Conservation (phyloP, 2,113 vertebrate species). For the Serilophus lunatus region DNA sequence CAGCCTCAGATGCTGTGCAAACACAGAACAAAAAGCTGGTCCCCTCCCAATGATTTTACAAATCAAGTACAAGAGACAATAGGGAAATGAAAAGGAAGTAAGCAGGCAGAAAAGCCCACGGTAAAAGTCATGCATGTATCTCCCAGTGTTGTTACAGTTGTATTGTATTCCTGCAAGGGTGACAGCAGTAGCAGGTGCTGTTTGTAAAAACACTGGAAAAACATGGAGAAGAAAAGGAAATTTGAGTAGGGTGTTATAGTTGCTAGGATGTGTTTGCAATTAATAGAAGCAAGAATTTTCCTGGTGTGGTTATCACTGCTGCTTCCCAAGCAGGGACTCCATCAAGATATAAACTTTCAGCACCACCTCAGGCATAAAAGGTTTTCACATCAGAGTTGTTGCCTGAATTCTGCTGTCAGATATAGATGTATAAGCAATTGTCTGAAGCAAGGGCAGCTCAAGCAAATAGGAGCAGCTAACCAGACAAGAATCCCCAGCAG, state of each 20-base stretch:
- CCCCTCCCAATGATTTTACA: not conserved
- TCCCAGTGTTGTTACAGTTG: conserved; percentile 5
- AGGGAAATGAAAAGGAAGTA: conserved; percentile 39
- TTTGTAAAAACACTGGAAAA: conserved; percentile 23
- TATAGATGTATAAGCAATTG: not conserved
- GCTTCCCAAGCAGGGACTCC: not conserved
- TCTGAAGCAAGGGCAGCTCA: not conserved
- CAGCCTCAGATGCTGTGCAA: not conserved
- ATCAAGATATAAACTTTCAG: not conserved
- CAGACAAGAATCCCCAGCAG: not conserved
- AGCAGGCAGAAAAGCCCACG: not conserved
- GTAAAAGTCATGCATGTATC: not conserved
- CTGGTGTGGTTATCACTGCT: not conserved
- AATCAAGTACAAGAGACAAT: conserved; percentile 13
- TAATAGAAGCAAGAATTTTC: not conserved
- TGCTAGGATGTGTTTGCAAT: not conserved
- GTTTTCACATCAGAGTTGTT: not conserved
- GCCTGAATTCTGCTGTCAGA: not conserved
- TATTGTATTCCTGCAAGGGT: not conserved
- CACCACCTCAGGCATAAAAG: not conserved
- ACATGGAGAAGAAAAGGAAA: not conserved
- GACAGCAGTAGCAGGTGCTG: not conserved
- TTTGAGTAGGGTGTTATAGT: not conserved
- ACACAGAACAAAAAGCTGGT: not conserved
- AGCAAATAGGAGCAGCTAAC: not conserved